Conservation (phyloP, 2,888 invertebrate genomes). For the Lymantria dispar region DNA sequence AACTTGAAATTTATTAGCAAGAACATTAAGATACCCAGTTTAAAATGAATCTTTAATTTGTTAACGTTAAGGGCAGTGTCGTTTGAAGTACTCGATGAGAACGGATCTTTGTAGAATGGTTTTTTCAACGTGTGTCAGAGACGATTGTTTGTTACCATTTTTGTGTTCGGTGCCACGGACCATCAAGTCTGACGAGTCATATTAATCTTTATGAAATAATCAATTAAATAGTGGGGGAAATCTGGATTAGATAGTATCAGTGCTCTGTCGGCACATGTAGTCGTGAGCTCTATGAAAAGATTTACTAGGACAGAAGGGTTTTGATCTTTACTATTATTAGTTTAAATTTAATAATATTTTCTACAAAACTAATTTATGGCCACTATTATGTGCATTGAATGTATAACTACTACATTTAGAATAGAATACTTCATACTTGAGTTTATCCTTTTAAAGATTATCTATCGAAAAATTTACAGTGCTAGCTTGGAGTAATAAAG, state of each 20-base stretch:
- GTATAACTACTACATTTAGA: too few species aligned
- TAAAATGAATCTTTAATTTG: constrained; percentile 26
- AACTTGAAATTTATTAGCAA: constrained; percentile 56
- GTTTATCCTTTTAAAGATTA: too few species aligned
- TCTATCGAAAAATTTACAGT: too few species aligned
- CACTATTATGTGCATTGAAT: too few species aligned
- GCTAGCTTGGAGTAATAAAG: too few species aligned
- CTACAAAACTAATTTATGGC: too few species aligned
- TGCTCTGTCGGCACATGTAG: constrained; percentile 71
- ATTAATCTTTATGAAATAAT: constrained; percentile 78
- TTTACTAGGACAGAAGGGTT: constrained; percentile 33
- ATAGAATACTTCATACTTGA: too few species aligned
- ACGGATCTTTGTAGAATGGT: constrained; percentile 39
- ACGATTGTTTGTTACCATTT: constrained; percentile 61
- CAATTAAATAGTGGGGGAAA: constrained; percentile 75
- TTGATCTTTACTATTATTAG: constrained; percentile 43
- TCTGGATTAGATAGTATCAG: constrained; percentile 78
- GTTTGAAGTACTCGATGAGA: constrained; percentile 6
- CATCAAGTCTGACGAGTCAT: constrained; percentile 72
- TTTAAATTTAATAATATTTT: too few species aligned
- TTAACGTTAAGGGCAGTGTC: constrained; percentile 9
- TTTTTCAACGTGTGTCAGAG: constrained; percentile 51
- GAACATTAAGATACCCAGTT: constrained; percentile 36
- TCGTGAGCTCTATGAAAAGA: constrained; percentile 69
- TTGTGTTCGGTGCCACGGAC: constrained; percentile 52